Base-by-base conservation (phyloP, 2,888 invertebrate genomes). In the Drosophila mimica region DNA sequence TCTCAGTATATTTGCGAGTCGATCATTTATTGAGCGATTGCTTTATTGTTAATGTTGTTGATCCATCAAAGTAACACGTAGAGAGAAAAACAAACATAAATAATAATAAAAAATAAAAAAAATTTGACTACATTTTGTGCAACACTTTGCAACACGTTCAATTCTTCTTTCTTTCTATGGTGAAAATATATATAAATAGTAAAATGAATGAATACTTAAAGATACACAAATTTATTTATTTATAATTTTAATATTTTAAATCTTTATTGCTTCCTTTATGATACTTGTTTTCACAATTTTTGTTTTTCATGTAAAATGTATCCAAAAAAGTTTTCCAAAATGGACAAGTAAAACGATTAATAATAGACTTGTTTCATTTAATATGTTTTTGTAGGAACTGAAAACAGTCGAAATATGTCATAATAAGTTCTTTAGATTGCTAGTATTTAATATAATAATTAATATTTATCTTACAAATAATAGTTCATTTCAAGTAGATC, bases 11-110 rank as follows among this genome's bases (percentile, higher is more conserved):
- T 52, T 51, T 66, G 38, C 60, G 48, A 52, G 28, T 40, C 43
- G 51, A 65, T 76, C 53, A 46, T 58, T 54, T 20, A 40, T 62
- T 62, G 64, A 66, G 60, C 65, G 62, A 57, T 57, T 9, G 65
- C 33, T 58, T 62, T 54, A 49, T 57, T 57, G 46, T 48, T 48
- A 11, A 11, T 46, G 36, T 38, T 4, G 17, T 51, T 15, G 17
- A 51, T 49, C 9, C 20, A 53, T 53, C 25, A 40, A 9, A n/a
- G 40, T n/a, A 40, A 40, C 40, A n/a, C 40, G 40, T 40, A 40
- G 40, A n/a, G 40, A 2, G 9, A 36, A 53, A 20, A 36, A 53
- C 5, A 25, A 51, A 40, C 40, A 40, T 40, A 40, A 40, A 40
- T 40, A 40, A 40, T n/a, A 40, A 40, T 25, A 17, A 36, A 36